phyloP scores from a whole-genome alignment of 1,140 invertebrate genomes.

The Zeugodacus cucurbitae region DNA sequence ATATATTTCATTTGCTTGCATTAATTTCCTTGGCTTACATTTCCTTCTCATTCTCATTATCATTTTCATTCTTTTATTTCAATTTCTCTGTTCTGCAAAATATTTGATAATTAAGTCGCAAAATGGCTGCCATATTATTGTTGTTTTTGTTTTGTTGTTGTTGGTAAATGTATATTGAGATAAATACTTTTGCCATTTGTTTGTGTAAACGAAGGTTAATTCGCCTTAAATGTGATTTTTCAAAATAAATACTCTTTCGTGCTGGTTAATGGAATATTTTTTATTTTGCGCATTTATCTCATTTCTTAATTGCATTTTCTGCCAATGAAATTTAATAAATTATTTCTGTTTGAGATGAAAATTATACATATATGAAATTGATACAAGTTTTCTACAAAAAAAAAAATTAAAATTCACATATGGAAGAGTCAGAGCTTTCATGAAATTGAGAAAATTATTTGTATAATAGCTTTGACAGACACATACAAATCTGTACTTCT shows the following conservation, averaged over 20 bases:
- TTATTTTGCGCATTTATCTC: not conserved
- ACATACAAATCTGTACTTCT: too few relatives aligned
- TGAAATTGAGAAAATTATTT: too few relatives aligned
- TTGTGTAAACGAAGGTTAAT: not conserved
- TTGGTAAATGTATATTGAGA: not conserved
- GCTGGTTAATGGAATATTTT: not conserved
- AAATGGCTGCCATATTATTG: not conserved
- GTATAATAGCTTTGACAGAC: too few relatives aligned
- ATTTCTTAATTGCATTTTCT: not conserved
- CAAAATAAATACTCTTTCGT: not conserved
- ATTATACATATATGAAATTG: too few relatives aligned
- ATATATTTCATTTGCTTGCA: not conserved
- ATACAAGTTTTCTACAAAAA: too few relatives aligned
- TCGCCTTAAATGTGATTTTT: not conserved
- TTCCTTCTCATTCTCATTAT: not conserved
- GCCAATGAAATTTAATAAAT: too few relatives aligned
- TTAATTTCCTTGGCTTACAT: not conserved
- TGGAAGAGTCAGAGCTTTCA: too few relatives aligned
- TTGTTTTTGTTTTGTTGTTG: not conserved
- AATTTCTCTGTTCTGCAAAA: not conserved
- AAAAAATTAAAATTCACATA: too few relatives aligned
- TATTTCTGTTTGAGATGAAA: too few relatives aligned
- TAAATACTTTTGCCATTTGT: constrained; percentile 10
- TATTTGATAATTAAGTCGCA: constrained; percentile 16
- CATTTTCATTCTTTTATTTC: not conserved